A percentile compares a stretch with the other conserved stretches of the same genome.
These are phyloP conservation scores for Thereva unica DNA, from an alignment of 2,888 invertebrate species.

Conservation along the genomic window DNA sequence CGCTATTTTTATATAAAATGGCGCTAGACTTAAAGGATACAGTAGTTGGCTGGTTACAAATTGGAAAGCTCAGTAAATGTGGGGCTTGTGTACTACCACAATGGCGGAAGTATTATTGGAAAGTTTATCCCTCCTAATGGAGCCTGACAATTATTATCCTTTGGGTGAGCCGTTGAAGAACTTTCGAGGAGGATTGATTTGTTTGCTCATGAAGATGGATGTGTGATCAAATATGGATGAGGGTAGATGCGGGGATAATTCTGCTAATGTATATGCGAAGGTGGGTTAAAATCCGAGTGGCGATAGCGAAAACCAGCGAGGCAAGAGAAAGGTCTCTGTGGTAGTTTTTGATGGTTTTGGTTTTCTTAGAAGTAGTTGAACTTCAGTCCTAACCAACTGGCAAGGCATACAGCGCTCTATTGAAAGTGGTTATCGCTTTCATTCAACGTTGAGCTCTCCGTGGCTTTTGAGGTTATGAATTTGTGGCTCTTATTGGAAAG, in stretches of 20 bases:
- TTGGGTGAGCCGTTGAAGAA: not conserved
- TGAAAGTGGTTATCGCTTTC: slow-evolving; percentile 19
- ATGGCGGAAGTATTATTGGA: slow-evolving; percentile 11
- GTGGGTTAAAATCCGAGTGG: not conserved
- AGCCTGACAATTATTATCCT: slow-evolving; percentile 26
- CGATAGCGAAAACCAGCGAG: not conserved
- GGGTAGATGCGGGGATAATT: slow-evolving; percentile 1
- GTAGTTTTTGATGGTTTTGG: no score
- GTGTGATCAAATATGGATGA: slow-evolving; percentile 30
- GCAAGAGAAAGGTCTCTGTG: not conserved
- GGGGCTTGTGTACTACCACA: slow-evolving; percentile 1
- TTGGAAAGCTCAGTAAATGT: slow-evolving; percentile 10
- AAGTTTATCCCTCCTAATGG: slow-evolving; percentile 31
- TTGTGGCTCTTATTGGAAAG: no score
- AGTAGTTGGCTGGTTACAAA: slow-evolving; percentile 23
- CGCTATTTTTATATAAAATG: slow-evolving; percentile 1
- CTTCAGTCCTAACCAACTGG: not conserved
- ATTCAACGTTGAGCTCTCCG: slow-evolving; percentile 16
- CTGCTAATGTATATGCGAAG: not conserved
- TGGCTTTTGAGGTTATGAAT: slow-evolving; percentile 6
- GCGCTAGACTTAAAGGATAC: not conserved
- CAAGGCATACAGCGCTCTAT: not conserved
- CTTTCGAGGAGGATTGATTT: slow-evolving; percentile 27
- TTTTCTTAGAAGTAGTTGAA: no score
- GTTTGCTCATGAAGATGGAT: slow-evolving; percentile 30